These are phyloP conservation scores for Ennomos erosarius DNA, from an alignment of 2,888 invertebrate genomes.

Conservation along the genomic window DNA sequence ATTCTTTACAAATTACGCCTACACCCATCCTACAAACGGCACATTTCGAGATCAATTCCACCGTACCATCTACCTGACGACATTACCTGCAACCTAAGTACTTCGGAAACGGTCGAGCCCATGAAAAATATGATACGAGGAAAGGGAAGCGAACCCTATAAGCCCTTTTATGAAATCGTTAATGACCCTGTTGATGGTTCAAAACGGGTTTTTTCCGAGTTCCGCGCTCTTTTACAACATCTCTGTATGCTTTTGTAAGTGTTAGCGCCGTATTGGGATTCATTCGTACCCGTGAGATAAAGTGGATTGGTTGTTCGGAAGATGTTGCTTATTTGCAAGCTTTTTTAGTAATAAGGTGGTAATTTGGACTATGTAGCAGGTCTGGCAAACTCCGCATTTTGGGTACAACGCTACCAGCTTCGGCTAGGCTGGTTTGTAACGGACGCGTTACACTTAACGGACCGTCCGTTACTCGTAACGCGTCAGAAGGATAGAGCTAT, in stretches of 20 bases:
- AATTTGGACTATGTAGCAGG: neutral
- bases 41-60: slow-evolving; percentile 30
- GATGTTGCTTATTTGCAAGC: slow-evolving; percentile 7
- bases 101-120: slow-evolving; percentile 71
- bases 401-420: no score
- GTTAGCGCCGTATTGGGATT: slow-evolving; percentile 40
- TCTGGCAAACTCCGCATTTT: no score
- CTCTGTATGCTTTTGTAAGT: slow-evolving; percentile 58
- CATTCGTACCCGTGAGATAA: slow-evolving; percentile 26
- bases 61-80: slow-evolving; percentile 26
- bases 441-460: no score
- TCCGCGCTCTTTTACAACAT: slow-evolving; percentile 57
- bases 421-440: no score
- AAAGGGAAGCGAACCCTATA: slow-evolving; percentile 71
- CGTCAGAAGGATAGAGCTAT: no score
- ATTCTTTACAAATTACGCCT: slow-evolving; percentile 15
- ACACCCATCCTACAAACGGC: slow-evolving; percentile 26
- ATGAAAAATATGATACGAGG: slow-evolving; percentile 75
- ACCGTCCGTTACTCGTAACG: no score
- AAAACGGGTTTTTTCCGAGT: slow-evolving; percentile 63
- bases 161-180: slow-evolving; percentile 80
- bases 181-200: slow-evolving; percentile 72
- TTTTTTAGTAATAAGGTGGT: slow-evolving; percentile 5
- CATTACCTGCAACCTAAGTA: slow-evolving; percentile 53
- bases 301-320: slow-evolving; percentile 23